Conservation (phyloP, 1,140 invertebrate genomes). For the Drosophila novamexicana region DNA sequence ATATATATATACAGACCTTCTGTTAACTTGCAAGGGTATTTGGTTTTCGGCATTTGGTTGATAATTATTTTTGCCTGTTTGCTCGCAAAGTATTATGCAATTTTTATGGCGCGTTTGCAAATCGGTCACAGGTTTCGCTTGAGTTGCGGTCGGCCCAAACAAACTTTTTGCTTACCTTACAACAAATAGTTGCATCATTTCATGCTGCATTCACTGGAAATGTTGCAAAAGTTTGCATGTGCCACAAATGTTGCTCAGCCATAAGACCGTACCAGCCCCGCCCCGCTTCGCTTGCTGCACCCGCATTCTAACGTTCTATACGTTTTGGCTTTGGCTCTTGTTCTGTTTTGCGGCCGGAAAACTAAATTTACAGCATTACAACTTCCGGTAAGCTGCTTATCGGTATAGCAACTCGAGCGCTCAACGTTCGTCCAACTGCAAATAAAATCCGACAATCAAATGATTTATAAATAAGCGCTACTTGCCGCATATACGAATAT, state of each 20-base stretch:
- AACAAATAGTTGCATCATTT: constrained; percentile 57
- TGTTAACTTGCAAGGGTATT: not conserved
- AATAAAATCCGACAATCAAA: constrained; percentile 82
- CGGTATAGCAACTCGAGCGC: constrained; percentile 73
- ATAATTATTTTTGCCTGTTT: not conserved
- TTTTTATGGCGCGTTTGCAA: constrained; percentile 51
- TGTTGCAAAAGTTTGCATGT: constrained; percentile 65
- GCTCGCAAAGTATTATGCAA: constrained; percentile 2
- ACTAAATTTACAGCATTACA: constrained; percentile 83
- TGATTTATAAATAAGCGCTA: constrained; percentile 79
- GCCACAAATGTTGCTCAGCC: constrained; percentile 63
- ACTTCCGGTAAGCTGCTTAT: constrained; percentile 82
- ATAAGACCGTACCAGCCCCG: constrained; percentile 9
- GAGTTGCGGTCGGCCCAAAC: constrained; percentile 62
- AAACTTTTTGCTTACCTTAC: constrained; percentile 80
- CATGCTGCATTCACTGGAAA: constrained; percentile 64
- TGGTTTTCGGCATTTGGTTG: not conserved
- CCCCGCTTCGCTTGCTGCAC: not conserved
- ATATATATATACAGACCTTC: too few species aligned
- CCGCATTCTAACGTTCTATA: constrained; percentile 11
- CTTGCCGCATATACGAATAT: constrained; percentile 41
- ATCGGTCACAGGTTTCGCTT: constrained; percentile 76
- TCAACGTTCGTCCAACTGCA: constrained; percentile 58
- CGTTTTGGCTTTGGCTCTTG: constrained; percentile 22
- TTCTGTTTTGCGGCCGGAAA: constrained; percentile 77